phyloP scores from a whole-genome alignment of 2,797 vertebrate genomes.

The Cryptoprocta ferox region DNA sequence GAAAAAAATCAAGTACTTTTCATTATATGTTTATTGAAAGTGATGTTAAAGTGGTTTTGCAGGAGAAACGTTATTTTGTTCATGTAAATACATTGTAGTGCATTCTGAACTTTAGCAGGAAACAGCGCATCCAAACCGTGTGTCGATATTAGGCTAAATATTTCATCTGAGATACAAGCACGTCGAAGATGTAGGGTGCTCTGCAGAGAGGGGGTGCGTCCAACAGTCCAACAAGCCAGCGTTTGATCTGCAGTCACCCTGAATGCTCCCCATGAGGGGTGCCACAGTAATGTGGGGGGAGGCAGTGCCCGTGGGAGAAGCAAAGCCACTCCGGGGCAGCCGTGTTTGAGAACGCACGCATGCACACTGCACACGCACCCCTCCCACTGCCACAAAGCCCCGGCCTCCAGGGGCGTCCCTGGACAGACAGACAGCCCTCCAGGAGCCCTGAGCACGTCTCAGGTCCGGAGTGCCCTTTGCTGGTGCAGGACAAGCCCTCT shows the following conservation, averaged over 20 bases:
- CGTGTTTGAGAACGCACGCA: neutral
- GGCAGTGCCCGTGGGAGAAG: slow-evolving; percentile 71
- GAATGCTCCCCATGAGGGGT: slow-evolving; percentile 40
- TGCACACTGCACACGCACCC: fast-evolving
- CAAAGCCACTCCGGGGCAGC: neutral
- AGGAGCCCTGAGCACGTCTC: neutral
- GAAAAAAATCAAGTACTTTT: slow-evolving; percentile 26
- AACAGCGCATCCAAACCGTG: fast-evolving
- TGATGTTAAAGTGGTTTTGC: neutral
- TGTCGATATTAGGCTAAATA: neutral
- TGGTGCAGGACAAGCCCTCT: neutral
- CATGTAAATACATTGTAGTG: neutral
- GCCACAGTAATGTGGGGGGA: slow-evolving; percentile 58
- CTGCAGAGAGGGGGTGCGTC: neutral
- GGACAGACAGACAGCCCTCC: neutral
- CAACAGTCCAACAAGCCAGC: neutral
- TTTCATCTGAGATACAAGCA: neutral
- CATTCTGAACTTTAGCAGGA: neutral
- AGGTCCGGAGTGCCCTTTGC: neutral
- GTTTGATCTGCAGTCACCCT: slow-evolving; percentile 43
- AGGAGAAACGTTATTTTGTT: neutral
- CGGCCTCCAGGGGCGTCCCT: neutral
- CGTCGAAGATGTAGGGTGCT: fast-evolving
- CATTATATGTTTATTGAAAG: slow-evolving; percentile 48
- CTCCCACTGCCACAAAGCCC: neutral